Conservation (phyloP, 2,797 vertebrate species). For the Anomalospiza imberbis region DNA sequence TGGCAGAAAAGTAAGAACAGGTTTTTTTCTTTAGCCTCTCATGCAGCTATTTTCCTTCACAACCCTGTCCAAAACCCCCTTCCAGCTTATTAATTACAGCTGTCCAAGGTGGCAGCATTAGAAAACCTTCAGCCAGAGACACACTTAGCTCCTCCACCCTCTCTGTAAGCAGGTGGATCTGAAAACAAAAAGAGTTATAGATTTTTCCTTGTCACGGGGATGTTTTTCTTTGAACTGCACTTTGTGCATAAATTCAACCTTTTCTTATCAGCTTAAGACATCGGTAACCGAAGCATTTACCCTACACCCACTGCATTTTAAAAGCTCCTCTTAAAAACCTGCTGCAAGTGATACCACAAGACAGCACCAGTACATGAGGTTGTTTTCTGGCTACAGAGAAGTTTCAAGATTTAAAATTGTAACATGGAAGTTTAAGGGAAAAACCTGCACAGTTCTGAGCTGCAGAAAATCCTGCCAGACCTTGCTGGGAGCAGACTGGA, state of each 20-base stretch:
- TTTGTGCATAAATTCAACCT: neutral
- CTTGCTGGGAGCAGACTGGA: neutral
- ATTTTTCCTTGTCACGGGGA: neutral
- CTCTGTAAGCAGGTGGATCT: neutral
- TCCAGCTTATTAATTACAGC: neutral
- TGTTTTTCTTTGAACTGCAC: neutral
- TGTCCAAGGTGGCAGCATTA: neutral
- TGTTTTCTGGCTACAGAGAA: neutral
- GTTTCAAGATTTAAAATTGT: neutral
- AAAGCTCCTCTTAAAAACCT: neutral
- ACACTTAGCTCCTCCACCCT: neutral
- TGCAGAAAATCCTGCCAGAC: neutral
- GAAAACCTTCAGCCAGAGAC: neutral
- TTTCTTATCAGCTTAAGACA: neutral
- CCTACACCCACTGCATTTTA: neutral
- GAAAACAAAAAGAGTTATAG: neutral
- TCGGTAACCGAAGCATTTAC: neutral
- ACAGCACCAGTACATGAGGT: neutral
- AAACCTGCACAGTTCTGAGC: neutral
- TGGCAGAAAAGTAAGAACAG: neutral
- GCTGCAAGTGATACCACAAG: neutral
- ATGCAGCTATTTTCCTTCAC: neutral
- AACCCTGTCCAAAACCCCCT: neutral
- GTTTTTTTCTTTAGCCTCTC: neutral
- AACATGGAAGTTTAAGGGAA: neutral